Conservation (phyloP, 37 sponge, comb jelly and placozoan species). For the Agelas oroides region DNA sequence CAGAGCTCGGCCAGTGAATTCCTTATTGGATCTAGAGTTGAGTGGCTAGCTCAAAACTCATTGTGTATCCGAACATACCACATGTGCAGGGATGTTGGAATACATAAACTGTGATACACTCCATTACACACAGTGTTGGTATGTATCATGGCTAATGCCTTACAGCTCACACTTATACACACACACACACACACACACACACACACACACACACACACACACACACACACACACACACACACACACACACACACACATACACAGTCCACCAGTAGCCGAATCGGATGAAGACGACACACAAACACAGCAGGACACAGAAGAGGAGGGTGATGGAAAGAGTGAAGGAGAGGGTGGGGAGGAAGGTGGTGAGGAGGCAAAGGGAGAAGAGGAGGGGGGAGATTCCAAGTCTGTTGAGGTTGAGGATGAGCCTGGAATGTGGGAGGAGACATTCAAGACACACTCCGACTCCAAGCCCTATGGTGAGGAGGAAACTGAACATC, state of each 20-base stretch:
- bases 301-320: conserved; percentile 11
- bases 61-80: too few relatives aligned
- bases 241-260: conserved; percentile 1
- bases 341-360: conserved; percentile 37
- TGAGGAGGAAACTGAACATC: not conserved
- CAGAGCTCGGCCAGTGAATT: too few relatives aligned
- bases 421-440: conserved; percentile 83
- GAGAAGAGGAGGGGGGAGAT: conserved; percentile 1
- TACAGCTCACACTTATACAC: too few relatives aligned
- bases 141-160: too few relatives aligned
- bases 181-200: too few relatives aligned
- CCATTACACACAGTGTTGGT: too few relatives aligned
- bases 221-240: conserved; percentile 9
- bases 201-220: conserved; percentile 4
- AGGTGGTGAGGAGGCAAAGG: conserved; percentile 33
- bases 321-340: conserved; percentile 27
- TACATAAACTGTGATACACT: too few relatives aligned
- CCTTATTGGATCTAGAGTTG: too few relatives aligned
- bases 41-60: too few relatives aligned
- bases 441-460: conserved; percentile 94
- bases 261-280: not conserved
- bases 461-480: conserved; percentile 95
- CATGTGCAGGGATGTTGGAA: too few relatives aligned
- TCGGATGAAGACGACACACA: not conserved
- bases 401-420: conserved; percentile 36